Evolutionary conservation across 1,140 invertebrate species (phyloP).

Genomic region (Eupeodes corollae): DNA sequence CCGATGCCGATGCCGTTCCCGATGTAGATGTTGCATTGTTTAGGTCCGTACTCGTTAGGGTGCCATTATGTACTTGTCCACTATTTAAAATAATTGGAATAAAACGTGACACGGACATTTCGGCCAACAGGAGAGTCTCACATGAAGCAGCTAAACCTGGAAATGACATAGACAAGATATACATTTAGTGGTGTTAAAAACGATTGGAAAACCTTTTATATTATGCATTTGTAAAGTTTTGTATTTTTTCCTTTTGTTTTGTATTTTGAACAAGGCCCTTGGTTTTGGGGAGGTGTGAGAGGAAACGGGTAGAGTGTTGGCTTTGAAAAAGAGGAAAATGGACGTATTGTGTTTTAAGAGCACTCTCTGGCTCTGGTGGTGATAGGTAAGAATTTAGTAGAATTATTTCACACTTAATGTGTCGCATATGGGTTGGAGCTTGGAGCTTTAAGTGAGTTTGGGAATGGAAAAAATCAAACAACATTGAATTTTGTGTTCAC

Average conservation of each 20-base stretch:
- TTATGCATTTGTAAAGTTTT: background rate
- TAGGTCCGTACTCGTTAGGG: slow-evolving; percentile 12
- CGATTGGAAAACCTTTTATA: background rate
- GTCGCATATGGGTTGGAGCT: no score
- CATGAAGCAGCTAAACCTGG: slow-evolving; percentile 42
- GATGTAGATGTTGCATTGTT: background rate
- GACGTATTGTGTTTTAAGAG: no score
- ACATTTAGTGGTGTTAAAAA: background rate
- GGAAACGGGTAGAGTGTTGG: no score
- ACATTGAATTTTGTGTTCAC: no score
- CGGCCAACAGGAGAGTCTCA: slow-evolving; percentile 32
- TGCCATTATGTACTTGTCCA: slow-evolving; percentile 21
- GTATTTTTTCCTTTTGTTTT: no score
- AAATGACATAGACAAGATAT: slow-evolving; percentile 3
- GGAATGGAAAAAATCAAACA: no score
- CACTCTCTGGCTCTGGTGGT: no score
- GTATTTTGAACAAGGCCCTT: background rate
- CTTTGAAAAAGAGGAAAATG: background rate
- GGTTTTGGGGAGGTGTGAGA: no score
- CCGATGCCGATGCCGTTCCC: background rate
- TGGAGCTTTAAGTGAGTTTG: no score
- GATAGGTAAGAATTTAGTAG: no score
- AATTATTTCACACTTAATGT: no score
- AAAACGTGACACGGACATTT: slow-evolving; percentile 28
- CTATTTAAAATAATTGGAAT: slow-evolving; percentile 23